These are phyloP conservation scores for Cryptotermes secundus DNA, from an alignment of 1,140 invertebrate species.

Conservation along the genomic window DNA sequence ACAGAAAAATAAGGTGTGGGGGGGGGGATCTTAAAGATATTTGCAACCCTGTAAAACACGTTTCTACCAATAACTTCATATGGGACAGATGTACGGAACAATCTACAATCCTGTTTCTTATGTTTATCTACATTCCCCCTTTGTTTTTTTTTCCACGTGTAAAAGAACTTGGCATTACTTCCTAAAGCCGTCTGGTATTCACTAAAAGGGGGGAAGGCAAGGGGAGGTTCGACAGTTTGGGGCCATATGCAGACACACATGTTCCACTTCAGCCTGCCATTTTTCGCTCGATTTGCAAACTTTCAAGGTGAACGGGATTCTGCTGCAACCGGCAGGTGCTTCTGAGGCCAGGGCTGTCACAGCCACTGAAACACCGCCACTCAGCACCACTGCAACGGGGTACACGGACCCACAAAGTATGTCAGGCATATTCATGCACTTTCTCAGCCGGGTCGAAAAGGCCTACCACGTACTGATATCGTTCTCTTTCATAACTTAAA, in stretches of 20 bases:
- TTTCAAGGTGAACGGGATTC: background rate
- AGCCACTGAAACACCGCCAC: background rate
- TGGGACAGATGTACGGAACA: background rate
- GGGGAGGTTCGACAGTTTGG: background rate
- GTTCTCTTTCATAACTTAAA: too few relatives aligned
- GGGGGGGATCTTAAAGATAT: too few relatives aligned
- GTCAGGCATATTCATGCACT: too few relatives aligned
- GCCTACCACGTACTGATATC: too few relatives aligned
- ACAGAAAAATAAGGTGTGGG: too few relatives aligned
- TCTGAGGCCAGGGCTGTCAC: background rate
- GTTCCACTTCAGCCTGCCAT: background rate
- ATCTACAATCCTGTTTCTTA: background rate
- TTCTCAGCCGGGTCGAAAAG: too few relatives aligned
- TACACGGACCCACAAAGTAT: too few relatives aligned
- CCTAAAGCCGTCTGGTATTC: background rate
- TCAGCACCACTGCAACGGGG: background rate
- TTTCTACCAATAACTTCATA: background rate
- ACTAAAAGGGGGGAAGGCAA: background rate
- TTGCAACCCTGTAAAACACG: background rate
- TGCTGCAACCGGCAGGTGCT: background rate
- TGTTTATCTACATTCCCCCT: background rate
- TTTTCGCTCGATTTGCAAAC: background rate
- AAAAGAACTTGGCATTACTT: background rate
- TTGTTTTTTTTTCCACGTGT: background rate
- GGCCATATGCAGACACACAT: background rate